phyloP scores from a whole-genome alignment of 30 jellyfish, hydroid and myxozoan species.

The Catostylus mosaicus region DNA sequence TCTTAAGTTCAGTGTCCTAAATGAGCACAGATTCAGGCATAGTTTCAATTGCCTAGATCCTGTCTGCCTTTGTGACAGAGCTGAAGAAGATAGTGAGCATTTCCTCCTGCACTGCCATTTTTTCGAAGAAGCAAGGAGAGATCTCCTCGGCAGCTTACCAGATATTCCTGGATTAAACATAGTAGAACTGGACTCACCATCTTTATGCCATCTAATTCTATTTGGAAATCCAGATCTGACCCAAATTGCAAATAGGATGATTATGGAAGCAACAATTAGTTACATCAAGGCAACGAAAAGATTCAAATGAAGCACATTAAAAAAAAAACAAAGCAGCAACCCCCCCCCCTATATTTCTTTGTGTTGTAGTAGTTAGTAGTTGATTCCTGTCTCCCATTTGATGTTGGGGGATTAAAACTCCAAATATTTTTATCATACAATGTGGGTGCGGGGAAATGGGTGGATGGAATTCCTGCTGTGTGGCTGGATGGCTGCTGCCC shows the following conservation, averaged over 20 bases:
- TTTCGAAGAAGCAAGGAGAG: constrained; percentile 39
- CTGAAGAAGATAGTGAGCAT: constrained; percentile 2
- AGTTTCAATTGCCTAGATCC: constrained; percentile 32
- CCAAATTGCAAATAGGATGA: constrained; percentile 55
- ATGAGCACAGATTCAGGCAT: constrained; percentile 49
- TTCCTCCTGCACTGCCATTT: constrained; percentile 29
- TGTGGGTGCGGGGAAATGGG: too few species aligned
- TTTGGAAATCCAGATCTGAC: constrained; percentile 64
- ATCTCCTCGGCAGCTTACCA: constrained; percentile 55
- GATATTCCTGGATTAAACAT: constrained; percentile 51
- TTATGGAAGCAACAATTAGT: constrained; percentile 49
- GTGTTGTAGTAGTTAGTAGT: too few species aligned
- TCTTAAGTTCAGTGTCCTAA: constrained; percentile 12
- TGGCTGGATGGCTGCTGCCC: too few species aligned
- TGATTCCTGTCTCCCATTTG: too few species aligned
- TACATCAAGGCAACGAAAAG: constrained; percentile 53
- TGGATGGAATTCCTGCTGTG: too few species aligned
- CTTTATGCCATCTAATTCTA: constrained; percentile 38
- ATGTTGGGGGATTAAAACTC: too few species aligned
- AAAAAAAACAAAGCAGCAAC: constrained; percentile 36
- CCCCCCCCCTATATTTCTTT: too few species aligned
- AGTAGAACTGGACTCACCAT: constrained; percentile 63
- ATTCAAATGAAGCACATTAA: constrained; percentile 29
- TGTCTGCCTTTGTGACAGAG: constrained; percentile 32
- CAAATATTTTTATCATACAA: too few species aligned